These are phyloP conservation scores for Rhingia rostrata DNA, from an alignment of 2,888 invertebrate genomes.

Conservation along the genomic window DNA sequence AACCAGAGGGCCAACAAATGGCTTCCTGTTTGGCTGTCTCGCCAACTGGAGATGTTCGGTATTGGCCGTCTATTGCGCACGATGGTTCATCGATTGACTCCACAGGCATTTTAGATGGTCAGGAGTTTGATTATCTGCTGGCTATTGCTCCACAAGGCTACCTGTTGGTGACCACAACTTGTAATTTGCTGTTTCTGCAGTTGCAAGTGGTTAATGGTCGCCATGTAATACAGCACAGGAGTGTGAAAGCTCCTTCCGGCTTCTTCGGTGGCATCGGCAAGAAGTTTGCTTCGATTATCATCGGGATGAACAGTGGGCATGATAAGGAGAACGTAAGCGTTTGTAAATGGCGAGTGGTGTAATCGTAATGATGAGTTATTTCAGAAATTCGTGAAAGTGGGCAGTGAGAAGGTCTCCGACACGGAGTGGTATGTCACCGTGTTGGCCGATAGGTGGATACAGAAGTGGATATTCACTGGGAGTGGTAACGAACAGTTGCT, in stretches of 20 bases:
- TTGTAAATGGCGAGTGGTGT: background rate
- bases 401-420: slow-evolving; percentile 82
- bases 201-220: slow-evolving; percentile 87
- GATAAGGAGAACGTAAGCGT: slow-evolving; percentile 81
- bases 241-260: slow-evolving; percentile 89
- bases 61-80: slow-evolving; percentile 95
- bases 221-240: slow-evolving; percentile 87
- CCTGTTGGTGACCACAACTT: slow-evolving; percentile 95
- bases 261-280: slow-evolving; percentile 95
- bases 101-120: slow-evolving; percentile 92
- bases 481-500: slow-evolving; percentile 87
- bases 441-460: slow-evolving; percentile 90
- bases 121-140: slow-evolving; percentile 91
- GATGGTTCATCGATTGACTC: slow-evolving; percentile 93
- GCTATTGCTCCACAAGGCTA: slow-evolving; percentile 89
- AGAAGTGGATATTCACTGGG: slow-evolving; percentile 90
- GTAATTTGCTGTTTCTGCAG: slow-evolving; percentile 90
- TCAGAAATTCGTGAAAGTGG: slow-evolving; percentile 87
- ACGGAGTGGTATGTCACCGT: slow-evolving; percentile 87
- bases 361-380: background rate
- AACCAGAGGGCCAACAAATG: slow-evolving; percentile 85
- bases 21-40: slow-evolving; percentile 96
- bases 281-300: slow-evolving; percentile 83
- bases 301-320: slow-evolving; percentile 80
- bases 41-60: slow-evolving; percentile 95